phyloP scores from a whole-genome alignment of 2,797 vertebrate genomes.

The Pterois miles region DNA sequence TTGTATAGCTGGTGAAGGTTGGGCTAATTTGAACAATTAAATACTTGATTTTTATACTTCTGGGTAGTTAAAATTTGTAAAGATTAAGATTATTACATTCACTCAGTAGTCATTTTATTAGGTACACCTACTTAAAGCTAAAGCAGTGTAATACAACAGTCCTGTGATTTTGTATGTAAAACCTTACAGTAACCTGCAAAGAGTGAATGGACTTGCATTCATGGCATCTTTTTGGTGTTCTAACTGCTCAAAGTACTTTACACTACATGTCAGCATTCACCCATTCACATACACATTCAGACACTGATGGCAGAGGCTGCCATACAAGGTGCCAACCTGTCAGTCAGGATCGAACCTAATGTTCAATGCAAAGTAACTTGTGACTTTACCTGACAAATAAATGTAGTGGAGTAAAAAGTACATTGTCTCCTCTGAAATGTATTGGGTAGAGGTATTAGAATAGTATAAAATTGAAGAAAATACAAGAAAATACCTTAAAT shows the following conservation, averaged over 20 bases:
- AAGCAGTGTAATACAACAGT: not conserved
- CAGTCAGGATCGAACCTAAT: too few relatives aligned
- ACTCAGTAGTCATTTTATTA: not conserved
- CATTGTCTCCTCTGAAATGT: not conserved
- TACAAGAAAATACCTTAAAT: not conserved
- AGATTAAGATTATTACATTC: not conserved
- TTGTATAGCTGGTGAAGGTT: not conserved
- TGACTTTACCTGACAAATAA: not conserved
- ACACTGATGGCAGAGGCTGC: too few relatives aligned
- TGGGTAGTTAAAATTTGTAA: not conserved
- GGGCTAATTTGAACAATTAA: not conserved
- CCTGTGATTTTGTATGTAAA: not conserved
- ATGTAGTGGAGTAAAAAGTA: not conserved
- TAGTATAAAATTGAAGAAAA: not conserved
- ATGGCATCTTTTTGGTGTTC: too few relatives aligned
- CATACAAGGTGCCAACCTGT: too few relatives aligned
- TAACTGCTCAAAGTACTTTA: too few relatives aligned
- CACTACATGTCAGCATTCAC: too few relatives aligned
- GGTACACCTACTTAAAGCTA: not conserved
- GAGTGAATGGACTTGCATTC: too few relatives aligned
- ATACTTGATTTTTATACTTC: not conserved
- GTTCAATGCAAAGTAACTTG: not conserved
- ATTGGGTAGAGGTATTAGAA: not conserved
- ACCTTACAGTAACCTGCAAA: not conserved
- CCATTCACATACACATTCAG: too few relatives aligned